Evolutionary conservation across 2,888 invertebrate genomes (phyloP), one percentile per base, ranked within the genome.

Genomic region (Eumacrocentrus americanus): DNA sequence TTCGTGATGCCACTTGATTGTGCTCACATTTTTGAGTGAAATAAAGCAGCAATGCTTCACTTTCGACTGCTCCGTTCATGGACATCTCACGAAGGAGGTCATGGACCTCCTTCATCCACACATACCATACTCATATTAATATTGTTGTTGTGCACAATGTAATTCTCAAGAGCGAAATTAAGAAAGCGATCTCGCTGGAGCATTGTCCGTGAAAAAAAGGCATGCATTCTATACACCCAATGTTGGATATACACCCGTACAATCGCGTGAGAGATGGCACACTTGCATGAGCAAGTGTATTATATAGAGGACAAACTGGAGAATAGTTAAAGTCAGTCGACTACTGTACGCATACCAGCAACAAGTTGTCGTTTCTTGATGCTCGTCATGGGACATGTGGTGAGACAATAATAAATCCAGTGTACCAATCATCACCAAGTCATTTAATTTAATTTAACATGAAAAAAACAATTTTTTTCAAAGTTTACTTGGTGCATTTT

Each of bases 271-370:
- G 51, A 60, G 44, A 56, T 55, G 59, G 52, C 62, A 52, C 52
- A 47, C 55, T 38, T 42, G 53, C 46, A 62, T 63, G 59, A 66
- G 67, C 59, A 35, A 62, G 63, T 57, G 58, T 67, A 61, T 64
- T 74, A 75, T 74, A 75, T 73, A 75, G 71, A 67, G 68, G 66
- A 67, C 67, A 70, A 64, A 68, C 67, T 46, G 60, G 63, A 55
- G 64, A 59, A 60, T 61, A 57, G 53, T 61, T 53, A 63, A 42
- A 61, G 67, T 69, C 72, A 73, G 73, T 75, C 63, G 65, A 47
- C 16, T 23, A 14, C 29, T 16, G 23, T 18, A 6, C 9, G 12
- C n/a, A 18, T 20, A 29, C 18, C n/a, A 2, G 18, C 12, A 12
- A 38, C 52, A 52, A 22, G 22, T 58, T 35, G 29, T 37, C 44